Conservation (phyloP, 92 coral and sea anemone genomes). For the Pocillopora meandrina region DNA sequence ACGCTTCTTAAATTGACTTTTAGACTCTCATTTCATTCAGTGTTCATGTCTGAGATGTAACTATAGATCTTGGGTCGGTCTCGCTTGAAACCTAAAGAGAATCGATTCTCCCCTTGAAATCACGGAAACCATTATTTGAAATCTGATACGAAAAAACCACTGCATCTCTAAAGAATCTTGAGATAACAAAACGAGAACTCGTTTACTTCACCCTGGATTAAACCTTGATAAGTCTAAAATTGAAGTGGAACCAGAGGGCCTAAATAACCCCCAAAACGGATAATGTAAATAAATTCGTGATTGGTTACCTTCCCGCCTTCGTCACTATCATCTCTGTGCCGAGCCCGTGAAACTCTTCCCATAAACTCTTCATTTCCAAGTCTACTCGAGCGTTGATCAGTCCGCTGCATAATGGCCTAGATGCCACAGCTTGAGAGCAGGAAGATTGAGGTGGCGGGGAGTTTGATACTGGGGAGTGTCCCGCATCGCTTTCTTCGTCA, state of each 20-base stretch:
- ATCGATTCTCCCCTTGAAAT: not conserved
- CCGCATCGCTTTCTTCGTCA: slow-evolving; percentile 61
- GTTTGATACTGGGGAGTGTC: slow-evolving; percentile 24
- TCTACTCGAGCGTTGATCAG: slow-evolving; percentile 90
- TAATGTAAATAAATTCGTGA: not conserved
- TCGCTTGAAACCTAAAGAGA: not conserved
- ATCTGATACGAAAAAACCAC: slow-evolving; percentile 29
- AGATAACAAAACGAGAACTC: slow-evolving; percentile 20
- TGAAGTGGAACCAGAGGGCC: not conserved
- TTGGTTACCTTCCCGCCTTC: slow-evolving; percentile 94
- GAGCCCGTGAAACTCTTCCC: slow-evolving; percentile 90
- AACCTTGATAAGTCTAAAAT: not conserved
- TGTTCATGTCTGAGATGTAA: not conserved
- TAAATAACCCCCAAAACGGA: not conserved
- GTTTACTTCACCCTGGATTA: not conserved
- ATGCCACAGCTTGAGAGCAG: slow-evolving; percentile 36
- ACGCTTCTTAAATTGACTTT: not conserved
- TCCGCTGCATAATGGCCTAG: slow-evolving; percentile 57
- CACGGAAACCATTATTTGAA: slow-evolving; percentile 33
- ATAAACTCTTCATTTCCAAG: slow-evolving; percentile 92
- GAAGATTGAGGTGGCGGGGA: slow-evolving; percentile 51
- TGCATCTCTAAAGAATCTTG: slow-evolving; percentile 18
- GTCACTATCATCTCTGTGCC: slow-evolving; percentile 98
- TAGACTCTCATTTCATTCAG: not conserved
- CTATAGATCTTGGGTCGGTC: not conserved